phyloP scores from a whole-genome alignment of 2,888 invertebrate genomes.

The Scaptomyza cyrtandrae region DNA sequence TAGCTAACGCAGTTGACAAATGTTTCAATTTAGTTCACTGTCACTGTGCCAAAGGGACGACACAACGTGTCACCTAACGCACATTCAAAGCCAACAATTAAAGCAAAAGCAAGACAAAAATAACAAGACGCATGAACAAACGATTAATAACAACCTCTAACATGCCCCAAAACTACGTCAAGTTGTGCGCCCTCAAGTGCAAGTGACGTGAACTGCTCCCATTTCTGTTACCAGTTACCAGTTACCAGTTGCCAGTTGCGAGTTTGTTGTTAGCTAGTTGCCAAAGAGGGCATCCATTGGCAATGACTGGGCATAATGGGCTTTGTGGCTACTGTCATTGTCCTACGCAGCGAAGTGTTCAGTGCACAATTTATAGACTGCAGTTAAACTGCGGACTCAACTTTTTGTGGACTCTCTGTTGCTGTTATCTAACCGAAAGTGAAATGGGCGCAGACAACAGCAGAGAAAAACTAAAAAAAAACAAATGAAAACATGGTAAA shows the following conservation, averaged over 20 bases:
- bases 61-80: slow-evolving; percentile 32
- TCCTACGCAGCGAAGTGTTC: slow-evolving; percentile 50
- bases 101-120: slow-evolving; percentile 14
- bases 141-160: slow-evolving; percentile 26
- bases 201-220: slow-evolving; percentile 54
- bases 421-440: slow-evolving; percentile 72
- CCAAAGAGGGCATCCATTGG: slow-evolving; percentile 37
- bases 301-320: slow-evolving; percentile 50
- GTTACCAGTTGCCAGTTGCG: not conserved
- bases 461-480: slow-evolving; percentile 6
- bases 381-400: slow-evolving; percentile 22
- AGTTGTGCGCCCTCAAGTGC: slow-evolving; percentile 31
- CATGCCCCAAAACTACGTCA: slow-evolving; percentile 5
- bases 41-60: slow-evolving; percentile 56
- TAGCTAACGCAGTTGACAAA: slow-evolving; percentile 52
- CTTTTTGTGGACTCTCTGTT: slow-evolving; percentile 4
- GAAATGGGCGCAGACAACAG: slow-evolving; percentile 61
- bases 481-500: slow-evolving; percentile 54
- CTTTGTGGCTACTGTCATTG: slow-evolving; percentile 36
- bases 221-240: slow-evolving; percentile 24
- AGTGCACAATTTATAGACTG: slow-evolving; percentile 43
- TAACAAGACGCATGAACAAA: slow-evolving; percentile 23
- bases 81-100: slow-evolving; percentile 27
- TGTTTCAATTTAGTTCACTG: slow-evolving; percentile 61
- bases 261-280: not conserved